Percentiles rank a stretch among this genome's conserved stretches.
These are phyloP conservation scores for Stenodera caucasica DNA, from an alignment of 2,888 invertebrate species.

Conservation along the genomic window DNA sequence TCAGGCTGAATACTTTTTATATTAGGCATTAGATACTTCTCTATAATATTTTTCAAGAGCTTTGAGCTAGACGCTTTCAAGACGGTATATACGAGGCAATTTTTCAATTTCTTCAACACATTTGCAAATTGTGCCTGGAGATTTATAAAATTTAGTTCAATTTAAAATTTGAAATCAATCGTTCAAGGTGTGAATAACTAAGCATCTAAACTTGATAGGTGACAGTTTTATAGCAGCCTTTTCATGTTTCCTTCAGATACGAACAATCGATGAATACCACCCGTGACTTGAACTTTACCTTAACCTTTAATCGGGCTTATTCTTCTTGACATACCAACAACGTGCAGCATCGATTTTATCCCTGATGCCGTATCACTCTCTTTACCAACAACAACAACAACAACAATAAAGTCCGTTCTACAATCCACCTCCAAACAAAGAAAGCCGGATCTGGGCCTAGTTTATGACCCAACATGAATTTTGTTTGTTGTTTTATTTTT, in stretches of 20 bases:
- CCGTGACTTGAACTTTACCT: slow-evolving; percentile 5
- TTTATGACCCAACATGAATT: slow-evolving; percentile 5
- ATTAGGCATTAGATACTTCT: too few species aligned
- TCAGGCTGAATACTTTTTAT: not conserved
- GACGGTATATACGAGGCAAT: not conserved
- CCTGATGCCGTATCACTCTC: not conserved
- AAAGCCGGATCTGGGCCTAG: not conserved
- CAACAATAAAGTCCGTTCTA: not conserved
- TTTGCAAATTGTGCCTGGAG: not conserved
- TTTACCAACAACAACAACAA: not conserved
- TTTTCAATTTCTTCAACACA: slow-evolving; percentile 1
- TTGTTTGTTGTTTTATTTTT: not conserved
- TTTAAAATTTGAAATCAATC: too few species aligned
- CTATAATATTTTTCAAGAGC: too few species aligned
- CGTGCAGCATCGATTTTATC: slow-evolving; percentile 1
- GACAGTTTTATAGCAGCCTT: too few species aligned
- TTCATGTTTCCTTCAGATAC: too few species aligned
- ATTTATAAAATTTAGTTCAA: not conserved
- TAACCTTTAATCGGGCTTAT: not conserved
- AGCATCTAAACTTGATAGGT: too few species aligned
- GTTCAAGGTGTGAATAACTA: too few species aligned
- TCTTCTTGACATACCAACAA: not conserved
- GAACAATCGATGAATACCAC: slow-evolving; percentile 3
- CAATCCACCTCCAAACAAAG: not conserved
- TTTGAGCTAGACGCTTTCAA: not conserved